Conservation (phyloP, 2,113 vertebrate genomes). For the Callipepla californica region DNA sequence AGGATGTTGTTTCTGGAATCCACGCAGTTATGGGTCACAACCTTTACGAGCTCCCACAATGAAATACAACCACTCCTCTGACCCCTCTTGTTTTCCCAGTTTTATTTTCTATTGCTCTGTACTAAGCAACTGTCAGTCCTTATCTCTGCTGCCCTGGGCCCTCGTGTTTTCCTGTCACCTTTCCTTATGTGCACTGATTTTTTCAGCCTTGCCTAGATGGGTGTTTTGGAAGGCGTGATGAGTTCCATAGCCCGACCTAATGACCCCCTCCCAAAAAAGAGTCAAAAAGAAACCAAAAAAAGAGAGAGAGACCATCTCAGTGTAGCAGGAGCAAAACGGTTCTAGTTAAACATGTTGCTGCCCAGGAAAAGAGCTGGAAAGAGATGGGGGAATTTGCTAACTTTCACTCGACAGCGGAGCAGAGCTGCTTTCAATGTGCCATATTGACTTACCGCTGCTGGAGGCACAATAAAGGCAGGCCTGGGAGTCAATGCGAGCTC, state of each 20-base stretch:
- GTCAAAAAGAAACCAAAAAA: not conserved
- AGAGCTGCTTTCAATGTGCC: constrained; percentile 57
- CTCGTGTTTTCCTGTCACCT: constrained; percentile 45
- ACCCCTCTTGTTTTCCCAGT: not conserved
- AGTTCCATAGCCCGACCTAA: not conserved
- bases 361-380: constrained; percentile 32
- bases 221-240: not conserved
- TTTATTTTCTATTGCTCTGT: constrained; percentile 53
- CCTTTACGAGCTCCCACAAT: not conserved
- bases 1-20: constrained; percentile 3
- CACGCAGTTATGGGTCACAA: not conserved
- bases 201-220: not conserved
- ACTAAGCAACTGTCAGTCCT: constrained; percentile 16
- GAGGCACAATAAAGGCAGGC: constrained; percentile 62
- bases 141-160: not conserved
- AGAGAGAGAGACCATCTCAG: not conserved
- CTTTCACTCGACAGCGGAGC: constrained; percentile 33
- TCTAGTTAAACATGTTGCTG: constrained; percentile 32
- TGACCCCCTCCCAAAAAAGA: not conserved
- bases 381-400: constrained; percentile 57
- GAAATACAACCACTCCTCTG: not conserved
- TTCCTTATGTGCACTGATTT: not conserved
- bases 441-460: constrained; percentile 62
- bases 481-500: constrained; percentile 61
- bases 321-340: not conserved